Evolutionary conservation across 2,797 vertebrate genomes (phyloP).

Genomic region (Myoxocephalus aenaeus): DNA sequence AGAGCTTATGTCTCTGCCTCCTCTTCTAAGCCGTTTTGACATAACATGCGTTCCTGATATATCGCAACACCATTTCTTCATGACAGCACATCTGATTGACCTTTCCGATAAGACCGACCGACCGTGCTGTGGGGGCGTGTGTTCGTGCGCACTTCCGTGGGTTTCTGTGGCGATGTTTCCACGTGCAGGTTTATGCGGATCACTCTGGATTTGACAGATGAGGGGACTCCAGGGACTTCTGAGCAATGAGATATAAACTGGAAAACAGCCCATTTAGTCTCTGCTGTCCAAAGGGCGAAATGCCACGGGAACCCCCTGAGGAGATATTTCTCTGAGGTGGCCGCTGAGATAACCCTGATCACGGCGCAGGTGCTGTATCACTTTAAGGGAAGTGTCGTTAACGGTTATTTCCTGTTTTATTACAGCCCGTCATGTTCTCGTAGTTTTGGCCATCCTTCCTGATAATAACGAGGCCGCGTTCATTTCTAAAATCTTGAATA

Average conservation of each 20-base stretch:
- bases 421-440: conserved; percentile 9
- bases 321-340: conserved; percentile 44
- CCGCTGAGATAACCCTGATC: conserved; percentile 26
- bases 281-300: conserved; percentile 48
- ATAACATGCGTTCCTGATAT: conserved; percentile 59
- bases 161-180: conserved; percentile 22
- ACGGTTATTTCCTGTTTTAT: conserved; percentile 3
- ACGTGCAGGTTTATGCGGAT: conserved; percentile 38
- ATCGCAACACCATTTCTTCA: conserved; percentile 53
- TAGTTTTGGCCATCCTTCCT: background rate
- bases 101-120: conserved; percentile 62
- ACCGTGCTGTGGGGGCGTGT: conserved; percentile 3
- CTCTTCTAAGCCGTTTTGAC: conserved; percentile 58
- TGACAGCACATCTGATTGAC: conserved; percentile 71
- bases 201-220: conserved; percentile 58
- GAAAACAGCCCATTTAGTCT: conserved; percentile 57
- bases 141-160: conserved; percentile 19
- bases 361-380: background rate
- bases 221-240: conserved; percentile 56
- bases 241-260: conserved; percentile 65
- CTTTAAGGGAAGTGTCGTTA: background rate
- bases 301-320: conserved; percentile 39
- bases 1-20: conserved; percentile 46
- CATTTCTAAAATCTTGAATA: background rate
- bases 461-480: background rate